Evolutionary conservation across 1,140 invertebrate genomes (phyloP).

Genomic region (Heterodera schachtii): DNA sequence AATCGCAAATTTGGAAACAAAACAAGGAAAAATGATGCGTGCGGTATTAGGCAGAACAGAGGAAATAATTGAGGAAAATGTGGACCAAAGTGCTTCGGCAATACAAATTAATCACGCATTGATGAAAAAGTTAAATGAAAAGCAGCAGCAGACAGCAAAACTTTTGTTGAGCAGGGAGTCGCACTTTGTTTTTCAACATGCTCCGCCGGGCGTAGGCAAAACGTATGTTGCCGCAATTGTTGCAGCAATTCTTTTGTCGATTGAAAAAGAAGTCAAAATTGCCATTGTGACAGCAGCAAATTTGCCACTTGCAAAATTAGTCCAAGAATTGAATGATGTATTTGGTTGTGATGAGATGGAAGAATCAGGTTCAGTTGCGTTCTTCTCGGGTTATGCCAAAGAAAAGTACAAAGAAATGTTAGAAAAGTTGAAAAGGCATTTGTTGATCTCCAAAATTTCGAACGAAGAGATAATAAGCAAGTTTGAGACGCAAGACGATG

Average conservation of each 20-base stretch:
- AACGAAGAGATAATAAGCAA: background rate
- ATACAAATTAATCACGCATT: background rate
- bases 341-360: background rate
- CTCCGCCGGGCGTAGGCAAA: background rate
- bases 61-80: background rate
- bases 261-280: background rate
- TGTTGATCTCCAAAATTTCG: background rate
- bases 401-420: conserved; percentile 13
- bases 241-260: background rate
- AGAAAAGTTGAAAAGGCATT: background rate
- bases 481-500: background rate
- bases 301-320: conserved; percentile 9
- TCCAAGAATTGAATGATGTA: background rate
- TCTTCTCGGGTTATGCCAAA: conserved; percentile 11
- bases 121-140: background rate
- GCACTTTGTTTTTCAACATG: background rate
- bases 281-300: conserved; percentile 11
- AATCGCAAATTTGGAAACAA: background rate
- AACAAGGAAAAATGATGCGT: background rate
- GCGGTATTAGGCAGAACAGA: background rate
- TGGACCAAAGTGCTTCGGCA: conserved; percentile 6
- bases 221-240: background rate
- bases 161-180: background rate
- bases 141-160: background rate
- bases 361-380: background rate